phyloP scores from a whole-genome alignment of 2,888 invertebrate species.

The Coremacera marginata region DNA sequence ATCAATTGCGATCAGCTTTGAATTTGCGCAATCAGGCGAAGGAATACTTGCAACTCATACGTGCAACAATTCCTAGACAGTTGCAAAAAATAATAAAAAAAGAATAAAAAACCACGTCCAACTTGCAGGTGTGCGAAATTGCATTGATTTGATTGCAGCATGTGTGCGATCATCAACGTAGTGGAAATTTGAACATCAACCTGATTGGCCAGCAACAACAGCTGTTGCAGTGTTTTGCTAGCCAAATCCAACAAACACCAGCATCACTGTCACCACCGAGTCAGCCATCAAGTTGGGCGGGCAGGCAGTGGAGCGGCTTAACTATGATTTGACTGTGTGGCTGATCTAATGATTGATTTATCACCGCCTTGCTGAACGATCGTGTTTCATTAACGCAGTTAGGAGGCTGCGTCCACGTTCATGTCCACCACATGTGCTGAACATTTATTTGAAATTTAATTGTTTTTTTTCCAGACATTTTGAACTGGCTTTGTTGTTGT shows the following conservation, averaged over 20 bases:
- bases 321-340: neutral
- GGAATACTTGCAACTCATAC: neutral
- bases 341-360: slow-evolving; percentile 15
- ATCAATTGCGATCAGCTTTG: neutral
- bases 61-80: slow-evolving; percentile 27
- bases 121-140: slow-evolving; percentile 27
- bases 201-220: too few relatives aligned
- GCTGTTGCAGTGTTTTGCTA: too few relatives aligned
- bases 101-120: neutral
- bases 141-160: slow-evolving; percentile 5
- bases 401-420: slow-evolving; percentile 16
- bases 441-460: slow-evolving; percentile 46
- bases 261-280: too few relatives aligned
- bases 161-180: too few relatives aligned
- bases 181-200: too few relatives aligned
- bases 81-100: neutral
- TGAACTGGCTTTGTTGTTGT: neutral
- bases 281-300: neutral
- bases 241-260: too few relatives aligned
- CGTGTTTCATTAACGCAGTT: slow-evolving; percentile 30
- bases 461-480: slow-evolving; percentile 9
- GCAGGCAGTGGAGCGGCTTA: neutral
- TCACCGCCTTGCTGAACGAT: slow-evolving; percentile 13
- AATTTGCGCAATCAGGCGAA: neutral
- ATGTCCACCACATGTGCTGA: slow-evolving; percentile 28